phyloP scores from a whole-genome alignment of 35 echinoderm and acorn worm genomes.

The Heliocidaris tuberculata region DNA sequence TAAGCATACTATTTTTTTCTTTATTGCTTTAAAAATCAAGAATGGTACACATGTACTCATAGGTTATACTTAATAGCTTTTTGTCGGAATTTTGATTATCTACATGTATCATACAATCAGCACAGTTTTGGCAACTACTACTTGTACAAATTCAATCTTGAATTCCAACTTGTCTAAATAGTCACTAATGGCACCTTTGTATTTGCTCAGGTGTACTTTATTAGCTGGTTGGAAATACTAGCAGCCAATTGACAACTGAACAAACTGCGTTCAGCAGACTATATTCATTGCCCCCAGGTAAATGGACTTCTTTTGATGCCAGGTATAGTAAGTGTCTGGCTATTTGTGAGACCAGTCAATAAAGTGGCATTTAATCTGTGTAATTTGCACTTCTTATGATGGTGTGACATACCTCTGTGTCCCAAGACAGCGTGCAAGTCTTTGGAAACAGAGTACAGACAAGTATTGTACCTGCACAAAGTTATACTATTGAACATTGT shows the following conservation, averaged over 20 bases:
- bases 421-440: background rate
- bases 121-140: background rate
- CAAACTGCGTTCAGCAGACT: background rate
- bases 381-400: constrained; percentile 11
- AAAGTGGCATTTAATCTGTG: constrained; percentile 3
- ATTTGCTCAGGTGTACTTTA: constrained; percentile 9
- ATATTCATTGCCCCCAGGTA: background rate
- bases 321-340: background rate
- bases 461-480: background rate
- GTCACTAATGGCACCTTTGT: background rate
- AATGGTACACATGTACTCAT: too few relatives aligned
- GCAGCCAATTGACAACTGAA: background rate
- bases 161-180: constrained; percentile 18
- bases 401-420: background rate
- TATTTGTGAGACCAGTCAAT: background rate
- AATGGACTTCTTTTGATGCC: background rate
- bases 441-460: background rate
- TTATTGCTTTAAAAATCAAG: too few relatives aligned
- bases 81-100: too few relatives aligned
- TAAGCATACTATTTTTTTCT: too few relatives aligned
- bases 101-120: too few relatives aligned
- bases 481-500: too few relatives aligned
- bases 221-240: background rate
- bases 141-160: background rate
- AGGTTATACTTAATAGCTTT: too few relatives aligned